Evolutionary conservation across 1,140 invertebrate genomes (phyloP).

Genomic region (Sitophilus oryzae): DNA sequence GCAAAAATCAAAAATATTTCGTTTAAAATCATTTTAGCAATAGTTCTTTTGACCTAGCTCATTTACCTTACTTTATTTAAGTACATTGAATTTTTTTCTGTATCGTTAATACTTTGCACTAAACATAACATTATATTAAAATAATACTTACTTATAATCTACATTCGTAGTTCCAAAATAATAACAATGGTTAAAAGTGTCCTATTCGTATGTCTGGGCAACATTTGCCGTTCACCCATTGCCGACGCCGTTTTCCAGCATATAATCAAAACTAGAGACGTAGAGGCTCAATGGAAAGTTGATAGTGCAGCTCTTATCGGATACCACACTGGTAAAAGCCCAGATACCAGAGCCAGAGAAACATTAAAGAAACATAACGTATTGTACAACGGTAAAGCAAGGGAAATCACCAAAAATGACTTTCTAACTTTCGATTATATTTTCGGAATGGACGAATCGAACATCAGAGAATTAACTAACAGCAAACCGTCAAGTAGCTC

Average conservation of each 20-base stretch:
- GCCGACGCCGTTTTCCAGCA: constrained; percentile 85
- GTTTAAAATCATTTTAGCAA: no score
- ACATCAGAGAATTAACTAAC: constrained; percentile 62
- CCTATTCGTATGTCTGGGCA: constrained; percentile 61
- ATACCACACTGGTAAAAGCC: constrained; percentile 78
- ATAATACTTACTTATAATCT: no score
- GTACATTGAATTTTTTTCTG: no score
- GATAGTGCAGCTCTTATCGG: constrained; percentile 81
- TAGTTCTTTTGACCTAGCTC: no score
- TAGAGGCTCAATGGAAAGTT: constrained; percentile 60
- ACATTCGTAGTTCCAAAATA: no score
- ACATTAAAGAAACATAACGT: constrained; percentile 68
- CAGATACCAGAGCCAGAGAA: constrained; percentile 68
- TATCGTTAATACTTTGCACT: no score
- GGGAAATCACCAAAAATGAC: constrained; percentile 64
- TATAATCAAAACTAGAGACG: constrained; percentile 46
- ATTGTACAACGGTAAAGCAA: constrained; percentile 65
- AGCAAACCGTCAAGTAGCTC: constrained; percentile 51
- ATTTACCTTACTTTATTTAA: no score
- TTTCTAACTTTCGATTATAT: constrained; percentile 78
- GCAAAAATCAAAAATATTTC: no score
- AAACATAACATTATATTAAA: no score
- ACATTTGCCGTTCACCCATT: constrained; percentile 93
- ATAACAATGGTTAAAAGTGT: constrained; percentile 39
- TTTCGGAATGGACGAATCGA: constrained; percentile 86